phyloP scores from a whole-genome alignment of 1,140 invertebrate species.

The Cydia pomonella region DNA sequence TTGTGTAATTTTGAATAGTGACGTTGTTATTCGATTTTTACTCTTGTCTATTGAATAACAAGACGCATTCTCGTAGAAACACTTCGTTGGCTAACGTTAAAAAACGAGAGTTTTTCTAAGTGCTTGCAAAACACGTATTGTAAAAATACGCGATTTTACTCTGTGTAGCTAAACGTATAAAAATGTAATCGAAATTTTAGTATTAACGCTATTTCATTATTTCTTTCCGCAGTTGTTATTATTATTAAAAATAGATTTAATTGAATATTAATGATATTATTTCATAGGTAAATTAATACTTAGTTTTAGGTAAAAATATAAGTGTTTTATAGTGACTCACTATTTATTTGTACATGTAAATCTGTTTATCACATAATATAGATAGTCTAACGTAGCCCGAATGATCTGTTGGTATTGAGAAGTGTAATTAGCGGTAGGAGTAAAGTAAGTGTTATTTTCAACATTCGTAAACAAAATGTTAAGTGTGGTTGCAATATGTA shows the following conservation, averaged over 20 bases:
- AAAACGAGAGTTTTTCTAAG: constrained; percentile 26
- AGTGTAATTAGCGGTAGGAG: constrained; percentile 53
- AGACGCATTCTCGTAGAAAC: constrained; percentile 42
- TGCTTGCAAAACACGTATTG: constrained; percentile 14
- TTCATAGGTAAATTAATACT: constrained; percentile 58
- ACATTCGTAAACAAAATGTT: constrained; percentile 49
- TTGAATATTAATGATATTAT: constrained; percentile 49
- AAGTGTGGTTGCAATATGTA: constrained; percentile 58
- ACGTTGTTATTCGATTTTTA: constrained; percentile 74
- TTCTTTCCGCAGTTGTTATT: constrained; percentile 37
- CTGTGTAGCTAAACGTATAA: constrained; percentile 40
- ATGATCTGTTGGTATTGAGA: constrained; percentile 63
- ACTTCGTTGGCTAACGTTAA: constrained; percentile 15
- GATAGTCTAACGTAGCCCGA: constrained; percentile 54
- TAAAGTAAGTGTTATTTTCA: constrained; percentile 61
- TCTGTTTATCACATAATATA: constrained; percentile 51
- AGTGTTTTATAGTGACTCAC: constrained; percentile 63
- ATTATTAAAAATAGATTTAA: constrained; percentile 40
- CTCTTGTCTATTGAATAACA: constrained; percentile 47
- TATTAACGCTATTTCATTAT: constrained; percentile 18
- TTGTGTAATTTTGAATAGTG: constrained; percentile 72
- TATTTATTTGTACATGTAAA: constrained; percentile 73
- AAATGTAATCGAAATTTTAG: constrained; percentile 35
- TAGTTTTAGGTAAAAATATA: constrained; percentile 53
- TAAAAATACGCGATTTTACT: constrained; percentile 25